Conservation (phyloP, 2,797 vertebrate genomes). For the Erpetoichthys calabaricus region DNA sequence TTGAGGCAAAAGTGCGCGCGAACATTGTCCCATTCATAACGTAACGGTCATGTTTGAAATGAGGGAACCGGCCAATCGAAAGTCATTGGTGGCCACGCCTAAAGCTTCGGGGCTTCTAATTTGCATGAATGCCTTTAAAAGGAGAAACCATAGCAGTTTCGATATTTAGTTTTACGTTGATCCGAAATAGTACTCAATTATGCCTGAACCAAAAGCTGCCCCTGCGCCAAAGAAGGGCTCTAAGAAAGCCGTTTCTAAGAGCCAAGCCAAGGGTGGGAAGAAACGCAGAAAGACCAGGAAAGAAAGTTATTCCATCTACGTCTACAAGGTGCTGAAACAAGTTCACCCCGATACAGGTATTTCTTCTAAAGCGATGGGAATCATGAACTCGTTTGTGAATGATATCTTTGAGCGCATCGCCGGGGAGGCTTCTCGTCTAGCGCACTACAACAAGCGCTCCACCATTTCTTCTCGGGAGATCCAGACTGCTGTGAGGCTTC, state of each 20-base stretch:
- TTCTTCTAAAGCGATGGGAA: conserved; percentile 18
- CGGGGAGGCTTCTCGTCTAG: conserved; percentile 18
- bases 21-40: no score
- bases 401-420: conserved; percentile 11
- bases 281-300: background rate
- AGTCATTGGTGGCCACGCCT: no score
- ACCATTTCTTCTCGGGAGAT: no score
- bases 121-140: no score
- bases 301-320: background rate
- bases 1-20: no score
- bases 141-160: no score
- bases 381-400: conserved; percentile 2
- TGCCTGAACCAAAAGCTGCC: background rate
- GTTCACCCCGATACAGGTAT: conserved; percentile 2
- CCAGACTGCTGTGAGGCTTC: no score
- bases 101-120: no score
- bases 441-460: background rate
- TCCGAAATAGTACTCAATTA: background rate
- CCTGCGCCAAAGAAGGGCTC: background rate
- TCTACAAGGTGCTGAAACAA: background rate
- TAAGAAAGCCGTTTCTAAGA: background rate
- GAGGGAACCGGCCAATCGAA: no score
- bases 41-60: no score
- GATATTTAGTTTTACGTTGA: no score
- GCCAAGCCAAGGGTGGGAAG: background rate